Evolutionary conservation across 2,797 vertebrate species (phyloP).

Genomic region (Takifugu rubripes): DNA sequence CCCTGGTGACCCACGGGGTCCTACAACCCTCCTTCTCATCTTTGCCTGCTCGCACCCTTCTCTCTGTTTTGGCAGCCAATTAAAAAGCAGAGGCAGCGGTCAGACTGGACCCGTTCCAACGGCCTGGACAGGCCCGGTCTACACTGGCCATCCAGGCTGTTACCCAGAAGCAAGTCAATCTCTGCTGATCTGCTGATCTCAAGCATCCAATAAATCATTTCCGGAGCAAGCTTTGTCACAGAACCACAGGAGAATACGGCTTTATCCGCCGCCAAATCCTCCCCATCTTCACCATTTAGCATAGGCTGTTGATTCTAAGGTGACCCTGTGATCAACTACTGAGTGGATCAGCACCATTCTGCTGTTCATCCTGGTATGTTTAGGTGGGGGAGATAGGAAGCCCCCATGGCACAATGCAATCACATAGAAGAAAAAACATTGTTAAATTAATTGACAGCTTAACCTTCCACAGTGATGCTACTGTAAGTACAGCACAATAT

Average conservation of each 20-base stretch:
- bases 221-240: conserved; percentile 60
- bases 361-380: conserved; percentile 22
- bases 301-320: conserved; percentile 61
- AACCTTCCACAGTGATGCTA: neutral
- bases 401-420: conserved; percentile 17
- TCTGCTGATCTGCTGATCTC: conserved; percentile 63
- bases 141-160: conserved; percentile 20
- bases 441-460: too few relatives aligned
- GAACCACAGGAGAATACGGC: conserved; percentile 57
- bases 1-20: conserved; percentile 43
- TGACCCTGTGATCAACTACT: conserved; percentile 42
- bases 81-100: conserved; percentile 58
- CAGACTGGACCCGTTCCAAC: conserved; percentile 51
- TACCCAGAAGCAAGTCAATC: conserved; percentile 38
- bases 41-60: conserved; percentile 12
- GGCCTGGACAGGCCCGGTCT: conserved; percentile 65
- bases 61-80: conserved; percentile 61
- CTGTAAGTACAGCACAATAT: conserved; percentile 5
- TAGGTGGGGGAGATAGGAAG: conserved; percentile 3
- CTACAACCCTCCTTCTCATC: conserved; percentile 8
- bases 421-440: conserved; percentile 31
- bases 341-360: conserved; percentile 30
- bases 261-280: conserved; percentile 59
- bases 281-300: conserved; percentile 50
- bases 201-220: conserved; percentile 71